phyloP scores from a whole-genome alignment of 2,113 vertebrate genomes.

The Paradoxurus hermaphroditus region DNA sequence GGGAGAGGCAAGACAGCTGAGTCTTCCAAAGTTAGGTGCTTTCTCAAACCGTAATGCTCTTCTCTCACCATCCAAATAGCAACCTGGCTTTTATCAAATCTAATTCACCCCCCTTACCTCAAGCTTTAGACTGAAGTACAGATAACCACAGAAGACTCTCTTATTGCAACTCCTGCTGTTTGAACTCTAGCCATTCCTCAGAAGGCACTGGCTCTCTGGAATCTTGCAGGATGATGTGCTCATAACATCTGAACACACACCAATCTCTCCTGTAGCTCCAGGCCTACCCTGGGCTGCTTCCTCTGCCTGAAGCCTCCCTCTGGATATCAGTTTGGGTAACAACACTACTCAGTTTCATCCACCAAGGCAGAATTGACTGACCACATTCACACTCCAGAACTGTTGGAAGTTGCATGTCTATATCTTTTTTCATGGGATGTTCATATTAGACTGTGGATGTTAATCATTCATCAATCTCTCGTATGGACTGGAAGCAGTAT shows the following conservation, averaged over 20 bases:
- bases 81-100: background rate
- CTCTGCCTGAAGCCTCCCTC: background rate
- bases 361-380: background rate
- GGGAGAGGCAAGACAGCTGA: background rate
- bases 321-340: background rate
- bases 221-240: background rate
- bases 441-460: background rate
- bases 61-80: background rate
- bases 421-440: background rate
- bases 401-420: background rate
- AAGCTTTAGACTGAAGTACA: background rate
- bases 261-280: background rate
- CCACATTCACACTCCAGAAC: background rate
- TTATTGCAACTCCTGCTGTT: background rate
- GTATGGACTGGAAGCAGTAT: background rate
- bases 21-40: background rate
- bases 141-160: background rate
- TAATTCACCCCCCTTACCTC: background rate
- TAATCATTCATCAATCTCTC: background rate
- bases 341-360: background rate
- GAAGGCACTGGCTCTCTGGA: background rate
- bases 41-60: background rate
- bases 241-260: background rate
- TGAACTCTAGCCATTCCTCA: background rate
- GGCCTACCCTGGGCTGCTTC: no score